phyloP scores from a whole-genome alignment of 2,113 vertebrate species.

The Hassar affinis region DNA sequence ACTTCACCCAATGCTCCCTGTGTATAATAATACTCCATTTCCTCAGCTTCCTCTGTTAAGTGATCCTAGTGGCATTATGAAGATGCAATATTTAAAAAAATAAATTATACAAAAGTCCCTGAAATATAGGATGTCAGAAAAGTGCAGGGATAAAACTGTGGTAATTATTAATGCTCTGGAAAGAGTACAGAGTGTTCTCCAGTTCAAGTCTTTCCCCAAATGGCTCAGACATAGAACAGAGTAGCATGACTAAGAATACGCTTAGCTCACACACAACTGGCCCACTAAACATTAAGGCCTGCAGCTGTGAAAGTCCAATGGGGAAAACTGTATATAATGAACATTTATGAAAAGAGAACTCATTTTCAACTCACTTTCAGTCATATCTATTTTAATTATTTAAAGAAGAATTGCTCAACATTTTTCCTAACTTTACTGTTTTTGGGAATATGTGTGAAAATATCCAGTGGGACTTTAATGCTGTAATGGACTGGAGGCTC shows the following conservation, averaged over 20 bases:
- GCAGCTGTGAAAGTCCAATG: conserved; percentile 9
- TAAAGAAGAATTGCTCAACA: not conserved
- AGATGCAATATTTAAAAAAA: conserved; percentile 5
- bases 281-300: conserved; percentile 6
- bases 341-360: not conserved
- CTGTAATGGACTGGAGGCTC: not conserved
- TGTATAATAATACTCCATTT: not conserved
- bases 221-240: conserved; percentile 10
- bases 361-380: not conserved
- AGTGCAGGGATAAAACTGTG: not conserved
- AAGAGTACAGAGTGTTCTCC: conserved; percentile 38
- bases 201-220: conserved; percentile 33
- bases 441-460: not conserved
- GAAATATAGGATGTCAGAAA: conserved; percentile 22
- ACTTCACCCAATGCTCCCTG: too few species aligned
- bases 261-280: conserved; percentile 20
- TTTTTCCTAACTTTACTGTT: not conserved
- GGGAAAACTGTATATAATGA: not conserved
- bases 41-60: not conserved
- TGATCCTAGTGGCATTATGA: not conserved
- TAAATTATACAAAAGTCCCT: conserved; percentile 5
- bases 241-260: conserved; percentile 45
- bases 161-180: conserved; percentile 49
- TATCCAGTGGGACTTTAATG: not conserved
- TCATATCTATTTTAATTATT: not conserved